Evolutionary conservation across 2,888 invertebrate species (phyloP).

Genomic region (Cantharis rustica): DNA sequence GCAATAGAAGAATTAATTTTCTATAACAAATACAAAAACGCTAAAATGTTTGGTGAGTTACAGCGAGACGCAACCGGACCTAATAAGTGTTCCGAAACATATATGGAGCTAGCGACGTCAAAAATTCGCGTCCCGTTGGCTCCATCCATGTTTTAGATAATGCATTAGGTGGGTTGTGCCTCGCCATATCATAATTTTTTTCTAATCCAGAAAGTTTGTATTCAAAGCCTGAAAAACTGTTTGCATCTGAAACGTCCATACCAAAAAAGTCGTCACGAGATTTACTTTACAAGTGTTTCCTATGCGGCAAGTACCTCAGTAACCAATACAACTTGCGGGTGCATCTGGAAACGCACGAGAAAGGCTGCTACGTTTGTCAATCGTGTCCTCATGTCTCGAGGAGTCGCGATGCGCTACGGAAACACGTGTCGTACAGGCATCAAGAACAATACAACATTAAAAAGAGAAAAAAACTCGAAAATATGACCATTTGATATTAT

Average conservation of each 20-base stretch:
- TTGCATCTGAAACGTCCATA: neutral
- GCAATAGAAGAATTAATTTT: neutral
- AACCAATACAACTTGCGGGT: conserved; percentile 90
- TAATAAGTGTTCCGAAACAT: neutral
- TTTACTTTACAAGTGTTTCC: conserved; percentile 66
- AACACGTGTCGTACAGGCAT: conserved; percentile 87
- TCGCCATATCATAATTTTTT: neutral
- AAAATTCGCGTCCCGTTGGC: neutral
- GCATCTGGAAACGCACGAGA: conserved; percentile 90
- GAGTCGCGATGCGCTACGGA: conserved; percentile 83
- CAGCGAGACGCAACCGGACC: neutral
- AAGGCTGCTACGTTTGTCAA: conserved; percentile 83
- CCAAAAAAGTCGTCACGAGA: conserved; percentile 17
- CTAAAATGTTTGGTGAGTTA: neutral
- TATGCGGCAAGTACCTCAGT: conserved; percentile 86
- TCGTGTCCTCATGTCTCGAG: conserved; percentile 87
- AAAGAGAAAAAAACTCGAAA: conserved; percentile 50
- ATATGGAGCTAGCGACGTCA: neutral
- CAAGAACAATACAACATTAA: conserved; percentile 62
- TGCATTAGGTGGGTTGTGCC: neutral
- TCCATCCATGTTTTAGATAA: neutral
- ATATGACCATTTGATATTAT: neutral
- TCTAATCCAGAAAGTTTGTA: neutral
- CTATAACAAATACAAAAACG: neutral
- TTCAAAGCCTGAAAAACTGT: neutral